A percentile compares a stretch with the other conserved stretches of the same genome.
Conservation (phyloP, 2,888 invertebrate species). For the Xylophagus ater region DNA sequence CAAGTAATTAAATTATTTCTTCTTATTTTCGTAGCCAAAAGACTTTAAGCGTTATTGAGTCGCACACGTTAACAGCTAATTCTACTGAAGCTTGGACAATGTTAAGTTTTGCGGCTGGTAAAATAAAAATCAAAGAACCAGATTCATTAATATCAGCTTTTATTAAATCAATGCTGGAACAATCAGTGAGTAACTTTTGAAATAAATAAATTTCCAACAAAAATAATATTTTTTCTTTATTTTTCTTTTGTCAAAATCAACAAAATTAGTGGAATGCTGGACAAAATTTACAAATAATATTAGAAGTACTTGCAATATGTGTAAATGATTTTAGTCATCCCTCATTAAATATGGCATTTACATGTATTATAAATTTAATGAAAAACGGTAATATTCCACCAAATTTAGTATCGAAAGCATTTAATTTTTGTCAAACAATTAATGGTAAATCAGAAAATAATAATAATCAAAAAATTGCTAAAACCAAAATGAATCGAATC, state of each 20-base stretch:
- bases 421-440: constrained; percentile 30
- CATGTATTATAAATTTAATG: constrained; percentile 26
- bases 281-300: constrained; percentile 32
- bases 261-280: constrained; percentile 33
- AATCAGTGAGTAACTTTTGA: constrained; percentile 10
- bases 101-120: constrained; percentile 33
- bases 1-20: no score
- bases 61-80: constrained; percentile 32
- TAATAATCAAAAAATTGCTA: background rate
- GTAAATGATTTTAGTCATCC: constrained; percentile 32
- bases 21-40: constrained; percentile 22
- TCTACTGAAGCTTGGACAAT: constrained; percentile 37
- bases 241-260: no score
- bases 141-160: constrained; percentile 29
- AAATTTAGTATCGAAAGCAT: constrained; percentile 31
- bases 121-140: constrained; percentile 28
- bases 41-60: constrained; percentile 30
- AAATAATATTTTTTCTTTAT: no score
- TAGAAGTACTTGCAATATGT: constrained; percentile 31
- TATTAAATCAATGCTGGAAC: constrained; percentile 14
- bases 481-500: background rate
- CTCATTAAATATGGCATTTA: constrained; percentile 32
- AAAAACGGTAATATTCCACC: constrained; percentile 30
- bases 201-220: no score
- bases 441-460: constrained; percentile 25